phyloP scores from a whole-genome alignment of 2,797 vertebrate genomes.

The Pseudomugil gertrudae region DNA sequence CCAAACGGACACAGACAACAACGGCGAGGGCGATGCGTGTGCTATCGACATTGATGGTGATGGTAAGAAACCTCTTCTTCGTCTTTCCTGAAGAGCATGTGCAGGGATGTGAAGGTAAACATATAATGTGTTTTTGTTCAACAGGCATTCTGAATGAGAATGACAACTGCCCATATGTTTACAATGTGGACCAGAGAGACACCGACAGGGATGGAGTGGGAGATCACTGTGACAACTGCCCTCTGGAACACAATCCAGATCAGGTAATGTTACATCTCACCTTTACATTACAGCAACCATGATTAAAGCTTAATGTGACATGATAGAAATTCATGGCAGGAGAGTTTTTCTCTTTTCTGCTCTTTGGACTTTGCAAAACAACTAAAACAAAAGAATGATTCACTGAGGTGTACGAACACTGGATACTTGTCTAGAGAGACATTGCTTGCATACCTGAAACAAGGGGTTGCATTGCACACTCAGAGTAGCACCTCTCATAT shows the following conservation, averaged over 20 bases:
- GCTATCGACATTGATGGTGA: constrained; percentile 98
- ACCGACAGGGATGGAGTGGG: constrained; percentile 95
- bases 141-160: constrained; percentile 94
- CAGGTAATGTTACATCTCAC: constrained; percentile 83
- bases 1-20: constrained; percentile 95
- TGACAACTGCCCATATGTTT: constrained; percentile 97
- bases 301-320: constrained; percentile 11
- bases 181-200: constrained; percentile 97
- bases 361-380: constrained; percentile 25
- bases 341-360: constrained; percentile 16
- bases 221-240: constrained; percentile 99
- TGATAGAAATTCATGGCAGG: constrained; percentile 30
- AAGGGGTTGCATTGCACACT: constrained; percentile 47
- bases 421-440: constrained; percentile 50
- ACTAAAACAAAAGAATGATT: constrained; percentile 41
- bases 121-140: constrained; percentile 31
- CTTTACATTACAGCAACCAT: neutral
- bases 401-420: constrained; percentile 49
- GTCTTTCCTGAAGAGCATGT: neutral
- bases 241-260: constrained; percentile 96
- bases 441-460: constrained; percentile 62
- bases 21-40: constrained; percentile 97
- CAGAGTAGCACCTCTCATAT: constrained; percentile 43
- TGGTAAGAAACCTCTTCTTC: constrained; percentile 79
- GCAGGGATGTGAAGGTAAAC: constrained; percentile 20